These are phyloP conservation scores for Clanis bilineata DNA, from an alignment of 2,888 invertebrate genomes.

Conservation along the genomic window DNA sequence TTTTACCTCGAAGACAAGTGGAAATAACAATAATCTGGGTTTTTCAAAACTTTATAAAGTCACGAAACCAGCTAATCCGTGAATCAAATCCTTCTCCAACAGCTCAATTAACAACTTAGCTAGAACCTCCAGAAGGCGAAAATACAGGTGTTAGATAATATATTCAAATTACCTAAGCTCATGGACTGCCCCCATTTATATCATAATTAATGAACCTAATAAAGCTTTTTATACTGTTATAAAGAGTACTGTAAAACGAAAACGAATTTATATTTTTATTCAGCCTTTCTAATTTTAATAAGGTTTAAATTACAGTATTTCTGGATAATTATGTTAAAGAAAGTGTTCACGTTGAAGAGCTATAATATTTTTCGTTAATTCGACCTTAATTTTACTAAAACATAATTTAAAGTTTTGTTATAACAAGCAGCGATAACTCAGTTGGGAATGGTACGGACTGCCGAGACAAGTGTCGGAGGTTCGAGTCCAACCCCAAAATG, in stretches of 20 bases:
- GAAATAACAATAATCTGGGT: too few species aligned
- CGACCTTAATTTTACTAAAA: not conserved
- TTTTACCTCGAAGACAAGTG: too few species aligned
- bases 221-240: not conserved
- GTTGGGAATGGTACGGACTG: too few species aligned
- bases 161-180: not conserved
- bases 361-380: not conserved
- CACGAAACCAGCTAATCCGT: too few species aligned
- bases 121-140: too few species aligned
- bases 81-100: too few species aligned
- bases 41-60: too few species aligned
- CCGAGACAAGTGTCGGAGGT: too few species aligned
- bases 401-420: too few species aligned
- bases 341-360: not conserved
- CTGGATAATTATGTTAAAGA: not conserved
- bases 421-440: too few species aligned
- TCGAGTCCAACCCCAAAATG: too few species aligned
- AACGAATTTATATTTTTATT: not conserved
- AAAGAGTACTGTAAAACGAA: not conserved
- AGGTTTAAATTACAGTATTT: not conserved
- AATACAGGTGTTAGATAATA: not conserved
- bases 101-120: too few species aligned
- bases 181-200: not conserved
- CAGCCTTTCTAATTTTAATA: not conserved
- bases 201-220: slow-evolving; percentile 1